phyloP scores from a whole-genome alignment of 2,113 vertebrate genomes.

The Lepisosteus osseus region DNA sequence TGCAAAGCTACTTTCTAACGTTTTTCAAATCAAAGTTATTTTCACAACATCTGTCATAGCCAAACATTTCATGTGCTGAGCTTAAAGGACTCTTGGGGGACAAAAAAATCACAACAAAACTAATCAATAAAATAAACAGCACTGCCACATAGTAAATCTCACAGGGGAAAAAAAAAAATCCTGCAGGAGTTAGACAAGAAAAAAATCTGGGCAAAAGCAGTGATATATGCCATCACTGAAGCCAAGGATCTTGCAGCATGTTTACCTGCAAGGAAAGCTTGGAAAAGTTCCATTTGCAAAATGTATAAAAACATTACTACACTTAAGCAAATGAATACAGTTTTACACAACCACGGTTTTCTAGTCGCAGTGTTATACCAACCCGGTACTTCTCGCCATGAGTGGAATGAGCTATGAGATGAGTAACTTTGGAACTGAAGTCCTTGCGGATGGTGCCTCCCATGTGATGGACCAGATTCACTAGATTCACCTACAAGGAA shows the following conservation, averaged over 20 bases:
- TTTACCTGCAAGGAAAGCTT: background rate
- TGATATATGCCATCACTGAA: constrained; percentile 13
- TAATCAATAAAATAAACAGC: constrained; percentile 27
- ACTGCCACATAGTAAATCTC: constrained; percentile 22
- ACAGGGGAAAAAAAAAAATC: constrained; percentile 10
- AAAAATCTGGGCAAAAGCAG: constrained; percentile 14
- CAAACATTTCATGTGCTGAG: too few relatives aligned
- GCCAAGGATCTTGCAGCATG: constrained; percentile 13
- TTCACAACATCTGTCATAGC: too few relatives aligned
- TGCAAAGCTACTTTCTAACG: too few relatives aligned
- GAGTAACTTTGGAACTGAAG: constrained; percentile 93
- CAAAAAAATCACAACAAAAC: background rate
- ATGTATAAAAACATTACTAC: too few relatives aligned
- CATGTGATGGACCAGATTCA: constrained; percentile 96
- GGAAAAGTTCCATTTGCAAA: too few relatives aligned
- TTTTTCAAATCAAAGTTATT: too few relatives aligned
- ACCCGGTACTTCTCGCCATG: constrained; percentile 97
- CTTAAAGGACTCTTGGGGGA: too few relatives aligned
- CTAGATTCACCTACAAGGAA: constrained; percentile 77
- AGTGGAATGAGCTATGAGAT: constrained; percentile 89
- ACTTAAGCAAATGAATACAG: too few relatives aligned
- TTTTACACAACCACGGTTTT: too few relatives aligned
- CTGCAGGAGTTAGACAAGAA: constrained; percentile 2
- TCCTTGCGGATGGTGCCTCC: constrained; percentile 91
- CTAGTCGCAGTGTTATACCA: constrained; percentile 44